Evolutionary conservation across 2,113 vertebrate genomes (phyloP).

Genomic region (Fulmarus glacialis): DNA sequence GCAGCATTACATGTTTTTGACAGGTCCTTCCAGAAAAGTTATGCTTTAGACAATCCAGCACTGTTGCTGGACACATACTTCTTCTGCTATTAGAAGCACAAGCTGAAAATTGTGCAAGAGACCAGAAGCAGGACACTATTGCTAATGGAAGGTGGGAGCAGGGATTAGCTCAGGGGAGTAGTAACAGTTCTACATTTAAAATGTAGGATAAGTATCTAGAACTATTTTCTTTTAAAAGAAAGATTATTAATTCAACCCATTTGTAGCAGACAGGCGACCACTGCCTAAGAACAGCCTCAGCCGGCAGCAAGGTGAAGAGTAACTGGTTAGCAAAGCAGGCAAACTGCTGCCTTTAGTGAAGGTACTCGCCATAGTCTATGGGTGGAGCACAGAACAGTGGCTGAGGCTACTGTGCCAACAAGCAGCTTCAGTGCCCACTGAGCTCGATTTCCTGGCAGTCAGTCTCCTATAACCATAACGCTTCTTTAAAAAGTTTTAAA

Average conservation of each 20-base stretch:
- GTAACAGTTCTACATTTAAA: neutral
- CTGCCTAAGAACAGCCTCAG: neutral
- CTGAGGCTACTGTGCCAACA: neutral
- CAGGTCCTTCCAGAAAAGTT: neutral
- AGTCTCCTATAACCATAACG: fast-evolving
- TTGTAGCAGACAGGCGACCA: neutral
- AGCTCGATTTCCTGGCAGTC: neutral
- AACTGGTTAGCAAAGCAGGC: neutral
- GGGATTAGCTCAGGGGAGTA: neutral
- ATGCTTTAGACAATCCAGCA: neutral
- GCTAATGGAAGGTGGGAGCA: neutral
- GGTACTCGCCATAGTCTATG: fast-evolving
- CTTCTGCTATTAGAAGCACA: neutral
- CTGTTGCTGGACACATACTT: neutral
- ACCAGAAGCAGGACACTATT: neutral
- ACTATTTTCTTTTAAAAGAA: neutral
- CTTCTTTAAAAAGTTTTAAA: neutral
- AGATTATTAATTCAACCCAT: neutral
- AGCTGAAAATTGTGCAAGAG: neutral
- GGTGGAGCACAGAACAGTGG: fast-evolving
- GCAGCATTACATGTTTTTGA: neutral
- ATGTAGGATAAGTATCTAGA: neutral
- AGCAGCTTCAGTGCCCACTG: neutral
- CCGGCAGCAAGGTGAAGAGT: neutral
- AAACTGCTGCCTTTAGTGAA: neutral